Conservation (phyloP, 2,113 vertebrate species). For the Saccopteryx bilineata region DNA sequence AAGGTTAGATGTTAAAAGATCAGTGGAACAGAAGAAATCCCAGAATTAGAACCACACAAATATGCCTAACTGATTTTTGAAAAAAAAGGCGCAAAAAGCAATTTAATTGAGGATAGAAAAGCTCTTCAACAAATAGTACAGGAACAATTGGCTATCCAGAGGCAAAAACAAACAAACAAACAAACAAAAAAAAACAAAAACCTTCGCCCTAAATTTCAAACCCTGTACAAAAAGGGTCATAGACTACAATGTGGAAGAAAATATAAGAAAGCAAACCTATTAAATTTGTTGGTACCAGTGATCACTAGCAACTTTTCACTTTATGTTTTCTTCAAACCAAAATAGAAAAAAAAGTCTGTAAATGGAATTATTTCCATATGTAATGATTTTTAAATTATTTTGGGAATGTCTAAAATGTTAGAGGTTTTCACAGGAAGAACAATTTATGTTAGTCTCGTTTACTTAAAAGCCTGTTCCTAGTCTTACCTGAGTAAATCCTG, state of each 20-base stretch:
- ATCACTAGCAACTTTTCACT: background rate
- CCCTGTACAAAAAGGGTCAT: background rate
- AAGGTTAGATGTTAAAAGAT: background rate
- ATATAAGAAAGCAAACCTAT: background rate
- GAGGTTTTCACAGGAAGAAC: background rate
- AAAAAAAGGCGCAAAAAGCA: background rate
- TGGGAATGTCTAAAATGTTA: slow-evolving; percentile 10
- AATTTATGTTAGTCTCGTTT: slow-evolving; percentile 18
- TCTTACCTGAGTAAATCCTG: background rate
- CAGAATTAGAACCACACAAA: background rate
- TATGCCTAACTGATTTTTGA: background rate
- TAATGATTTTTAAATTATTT: slow-evolving; percentile 23
- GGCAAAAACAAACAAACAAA: background rate
- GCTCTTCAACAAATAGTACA: background rate
- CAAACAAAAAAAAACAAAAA: too few species aligned
- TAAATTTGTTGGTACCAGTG: background rate
- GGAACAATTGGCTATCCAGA: background rate
- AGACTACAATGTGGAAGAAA: background rate
- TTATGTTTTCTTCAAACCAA: background rate
- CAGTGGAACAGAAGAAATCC: background rate
- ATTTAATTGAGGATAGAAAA: background rate
- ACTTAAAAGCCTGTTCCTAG: background rate
- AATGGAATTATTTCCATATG: background rate
- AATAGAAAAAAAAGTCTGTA: background rate
- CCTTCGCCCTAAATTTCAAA: background rate